These are phyloP conservation scores for Prunella strophiata DNA, from an alignment of 2,797 vertebrate species.

Conservation along the genomic window DNA sequence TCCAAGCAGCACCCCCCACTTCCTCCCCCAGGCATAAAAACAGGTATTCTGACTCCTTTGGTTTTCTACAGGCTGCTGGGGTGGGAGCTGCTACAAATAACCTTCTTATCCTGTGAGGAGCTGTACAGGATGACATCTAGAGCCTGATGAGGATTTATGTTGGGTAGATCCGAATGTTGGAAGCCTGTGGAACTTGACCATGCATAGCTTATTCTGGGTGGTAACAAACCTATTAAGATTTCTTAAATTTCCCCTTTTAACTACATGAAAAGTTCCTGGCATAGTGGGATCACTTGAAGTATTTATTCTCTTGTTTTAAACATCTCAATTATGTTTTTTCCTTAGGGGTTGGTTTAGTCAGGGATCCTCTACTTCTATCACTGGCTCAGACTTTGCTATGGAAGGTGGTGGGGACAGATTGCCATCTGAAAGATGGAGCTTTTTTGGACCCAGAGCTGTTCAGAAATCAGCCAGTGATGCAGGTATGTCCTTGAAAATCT, in stretches of 20 bases:
- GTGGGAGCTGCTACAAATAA: neutral
- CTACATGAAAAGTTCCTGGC: neutral
- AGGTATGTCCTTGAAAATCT: constrained; percentile 58
- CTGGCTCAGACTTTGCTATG: constrained; percentile 58
- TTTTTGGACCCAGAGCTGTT: constrained; percentile 77
- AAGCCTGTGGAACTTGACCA: neutral
- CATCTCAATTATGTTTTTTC: neutral
- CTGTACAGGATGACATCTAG: neutral
- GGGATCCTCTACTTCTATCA: constrained; percentile 72
- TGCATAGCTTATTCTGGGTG: neutral
- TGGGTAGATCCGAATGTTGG: neutral
- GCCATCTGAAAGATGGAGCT: constrained; percentile 77
- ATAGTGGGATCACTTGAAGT: neutral
- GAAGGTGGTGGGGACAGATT: constrained; percentile 70
- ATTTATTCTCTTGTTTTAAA: neutral
- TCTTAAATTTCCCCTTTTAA: neutral
- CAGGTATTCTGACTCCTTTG: constrained; percentile 66
- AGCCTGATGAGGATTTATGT: neutral
- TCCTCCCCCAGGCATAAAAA: constrained; percentile 77
- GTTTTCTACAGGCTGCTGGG: neutral
- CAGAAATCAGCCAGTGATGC: constrained; percentile 75
- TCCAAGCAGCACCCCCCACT: constrained; percentile 76
- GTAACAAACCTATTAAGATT: neutral
- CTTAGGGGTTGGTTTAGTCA: constrained; percentile 78
- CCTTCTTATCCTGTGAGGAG: neutral